Base-by-base conservation (phyloP, 2,888 invertebrate species). In the Lycophotia porphyrea region DNA sequence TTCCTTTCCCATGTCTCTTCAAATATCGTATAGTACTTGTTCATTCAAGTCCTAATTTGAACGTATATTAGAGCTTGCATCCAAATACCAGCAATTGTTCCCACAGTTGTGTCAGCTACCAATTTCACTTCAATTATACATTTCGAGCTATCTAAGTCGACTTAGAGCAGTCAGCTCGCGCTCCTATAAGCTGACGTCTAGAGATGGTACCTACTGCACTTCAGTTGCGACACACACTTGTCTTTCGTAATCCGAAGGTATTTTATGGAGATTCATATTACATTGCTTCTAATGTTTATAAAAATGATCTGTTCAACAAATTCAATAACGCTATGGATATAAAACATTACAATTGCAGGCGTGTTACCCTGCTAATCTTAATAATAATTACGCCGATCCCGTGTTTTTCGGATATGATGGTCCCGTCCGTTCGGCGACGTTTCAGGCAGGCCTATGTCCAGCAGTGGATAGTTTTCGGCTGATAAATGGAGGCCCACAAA, bases 121-220 rank as follows among this genome's bases (percentile, higher is more conserved):
- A 76, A 80, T 84, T 76, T 61, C 80, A 76, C 71, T 64, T 69
- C 61, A 76, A 83, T 80, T 76, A 76, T 61, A 80, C 67, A 65
- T 76, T 36, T 52, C n/a, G n/a, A 61, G 58, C 71, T 60, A 55
- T 61, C 74, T 64, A 75, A 36, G 67, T 58, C n/a, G 39, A 49
- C 67, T 68, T 27, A 24, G 68, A 76, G 72, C 80, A 80, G 71
- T 82, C 67, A 68, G 47, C 74, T 69, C 63, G 58, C 64, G 44
- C 42, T 66, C 47, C 55, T 34, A 4, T 15, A 31, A 64, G 36
- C 49, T 58, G 9, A 39, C 58, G 42, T 27, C 44, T 63, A 39
- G 24, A 31, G n/a, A 11, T 39, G 15, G n/a, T 39, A 15, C n/a
- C n/a, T n/a, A n/a, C n/a, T 24, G 8, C 34, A 11, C 61, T 34